These are phyloP conservation scores for Eriosoma lanigerum DNA, from an alignment of 1,140 invertebrate genomes.

Conservation along the genomic window DNA sequence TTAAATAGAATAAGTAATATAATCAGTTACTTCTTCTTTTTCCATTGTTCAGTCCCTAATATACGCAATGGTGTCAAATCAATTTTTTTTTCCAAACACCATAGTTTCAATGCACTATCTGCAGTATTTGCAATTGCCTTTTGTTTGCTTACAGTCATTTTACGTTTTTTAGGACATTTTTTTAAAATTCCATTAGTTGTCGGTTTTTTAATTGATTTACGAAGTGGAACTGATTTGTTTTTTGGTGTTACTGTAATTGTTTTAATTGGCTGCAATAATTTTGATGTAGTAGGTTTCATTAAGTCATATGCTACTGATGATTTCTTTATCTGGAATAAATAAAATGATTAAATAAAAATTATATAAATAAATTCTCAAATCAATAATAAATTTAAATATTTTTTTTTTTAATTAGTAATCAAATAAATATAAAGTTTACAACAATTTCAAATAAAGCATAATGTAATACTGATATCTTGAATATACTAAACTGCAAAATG, in stretches of 20 bases:
- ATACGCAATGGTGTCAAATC: background rate
- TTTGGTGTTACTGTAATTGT: slow-evolving; percentile 12
- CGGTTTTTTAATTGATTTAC: slow-evolving; percentile 27
- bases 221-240: slow-evolving; percentile 10
- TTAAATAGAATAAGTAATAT: background rate
- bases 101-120: slow-evolving; percentile 5
- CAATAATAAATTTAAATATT: background rate
- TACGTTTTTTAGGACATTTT: slow-evolving; percentile 24
- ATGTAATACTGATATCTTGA: too few species aligned
- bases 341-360: background rate
- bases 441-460: too few species aligned
- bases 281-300: slow-evolving; percentile 40
- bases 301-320: slow-evolving; percentile 31
- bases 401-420: background rate
- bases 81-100: slow-evolving; percentile 28
- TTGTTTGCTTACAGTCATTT: slow-evolving; percentile 28
- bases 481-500: too few species aligned
- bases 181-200: slow-evolving; percentile 40
- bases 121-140: slow-evolving; percentile 18
- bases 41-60: background rate
- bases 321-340: slow-evolving; percentile 33
- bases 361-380: background rate
- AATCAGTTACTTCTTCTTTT: slow-evolving; percentile 16
- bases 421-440: background rate
- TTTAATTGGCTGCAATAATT: slow-evolving; percentile 31